Percentiles rank a stretch among this genome's conserved stretches.
These are phyloP conservation scores for Euclidia mi DNA, from an alignment of 2,888 invertebrate species.

Conservation along the genomic window DNA sequence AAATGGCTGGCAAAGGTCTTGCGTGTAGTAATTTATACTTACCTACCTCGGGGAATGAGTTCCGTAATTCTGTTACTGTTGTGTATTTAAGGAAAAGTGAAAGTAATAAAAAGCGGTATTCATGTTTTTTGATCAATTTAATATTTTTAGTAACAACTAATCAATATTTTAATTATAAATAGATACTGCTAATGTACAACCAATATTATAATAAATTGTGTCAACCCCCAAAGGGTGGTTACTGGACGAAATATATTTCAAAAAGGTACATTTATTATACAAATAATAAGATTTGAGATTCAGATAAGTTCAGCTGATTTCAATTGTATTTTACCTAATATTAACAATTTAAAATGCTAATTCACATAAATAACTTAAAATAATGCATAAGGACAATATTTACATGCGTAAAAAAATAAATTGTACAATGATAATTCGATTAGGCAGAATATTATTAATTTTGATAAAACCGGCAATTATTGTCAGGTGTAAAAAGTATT, in stretches of 20 bases:
- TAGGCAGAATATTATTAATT: conserved; percentile 57
- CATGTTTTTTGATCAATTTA: conserved; percentile 82
- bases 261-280: conserved; percentile 82
- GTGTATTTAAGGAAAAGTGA: no score
- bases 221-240: conserved; percentile 77
- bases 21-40: no score
- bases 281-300: conserved; percentile 85
- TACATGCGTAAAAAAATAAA: conserved; percentile 79
- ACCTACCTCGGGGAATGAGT: no score
- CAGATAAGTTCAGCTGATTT: conserved; percentile 88
- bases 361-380: conserved; percentile 89
- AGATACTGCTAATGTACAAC: conserved; percentile 87
- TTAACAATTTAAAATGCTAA: conserved; percentile 81
- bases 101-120: conserved; percentile 30
- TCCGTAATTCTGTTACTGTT: no score
- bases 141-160: conserved; percentile 90
- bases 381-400: conserved; percentile 75
- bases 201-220: conserved; percentile 79
- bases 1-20: no score
- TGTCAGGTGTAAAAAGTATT: conserved; percentile 76
- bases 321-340: conserved; percentile 78
- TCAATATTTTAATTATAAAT: conserved; percentile 89
- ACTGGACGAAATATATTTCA: conserved; percentile 87
- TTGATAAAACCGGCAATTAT: conserved; percentile 67
- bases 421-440: conserved; percentile 72